Evolutionary conservation across 37 sponge, comb jelly and placozoan species (phyloP).

Genomic region (Spongilla lacustris): DNA sequence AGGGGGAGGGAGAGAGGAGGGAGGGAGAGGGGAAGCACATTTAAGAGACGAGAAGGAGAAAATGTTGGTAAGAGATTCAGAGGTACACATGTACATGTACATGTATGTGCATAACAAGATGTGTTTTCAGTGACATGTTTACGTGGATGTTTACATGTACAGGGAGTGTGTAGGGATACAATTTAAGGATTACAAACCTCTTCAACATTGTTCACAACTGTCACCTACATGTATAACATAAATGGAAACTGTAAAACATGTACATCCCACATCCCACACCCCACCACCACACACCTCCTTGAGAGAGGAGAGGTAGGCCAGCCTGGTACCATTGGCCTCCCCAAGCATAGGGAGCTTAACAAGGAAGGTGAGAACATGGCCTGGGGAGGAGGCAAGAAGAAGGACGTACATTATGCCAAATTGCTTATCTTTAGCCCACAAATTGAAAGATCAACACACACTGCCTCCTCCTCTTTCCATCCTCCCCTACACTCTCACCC

Average conservation of each 20-base stretch:
- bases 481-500: no score
- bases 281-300: slow-evolving; percentile 81
- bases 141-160: background rate
- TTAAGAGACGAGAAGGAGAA: no score
- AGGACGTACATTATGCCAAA: no score
- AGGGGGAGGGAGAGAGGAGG: background rate
- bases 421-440: no score
- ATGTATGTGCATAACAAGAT: background rate
- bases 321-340: slow-evolving; percentile 63
- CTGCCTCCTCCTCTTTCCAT: no score
- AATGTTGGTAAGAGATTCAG: no score
- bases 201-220: slow-evolving; percentile 75
- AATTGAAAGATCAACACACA: no score
- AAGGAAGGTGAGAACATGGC: slow-evolving; percentile 80
- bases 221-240: slow-evolving; percentile 34
- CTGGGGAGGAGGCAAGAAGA: slow-evolving; percentile 21
- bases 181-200: slow-evolving; percentile 57
- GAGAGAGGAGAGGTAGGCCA: slow-evolving; percentile 92
- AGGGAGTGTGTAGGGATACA: background rate
- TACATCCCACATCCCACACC: slow-evolving; percentile 1
- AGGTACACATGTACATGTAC: no score
- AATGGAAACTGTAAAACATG: background rate
- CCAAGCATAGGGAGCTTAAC: slow-evolving; percentile 91
- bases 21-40: background rate
- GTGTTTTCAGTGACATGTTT: no score